A percentile compares a stretch with the other conserved stretches of the same genome.
Evolutionary conservation across 2,113 vertebrate species (phyloP).

Genomic region (Gila orcuttii): DNA sequence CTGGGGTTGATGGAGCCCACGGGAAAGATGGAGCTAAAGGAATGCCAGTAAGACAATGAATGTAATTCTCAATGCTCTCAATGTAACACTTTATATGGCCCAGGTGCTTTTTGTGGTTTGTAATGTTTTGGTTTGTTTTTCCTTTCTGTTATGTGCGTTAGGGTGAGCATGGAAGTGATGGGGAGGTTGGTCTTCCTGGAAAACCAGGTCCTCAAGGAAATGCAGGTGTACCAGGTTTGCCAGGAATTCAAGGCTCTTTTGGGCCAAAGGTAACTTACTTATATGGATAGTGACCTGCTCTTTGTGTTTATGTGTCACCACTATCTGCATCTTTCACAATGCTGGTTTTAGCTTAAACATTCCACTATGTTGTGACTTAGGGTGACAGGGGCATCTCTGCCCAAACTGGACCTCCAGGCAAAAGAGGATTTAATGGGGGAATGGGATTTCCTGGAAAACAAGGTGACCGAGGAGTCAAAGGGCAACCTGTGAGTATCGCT

Average conservation of each 20-base stretch:
- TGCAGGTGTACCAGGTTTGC: slow-evolving; percentile 83
- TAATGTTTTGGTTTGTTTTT: neutral
- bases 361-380: slow-evolving; percentile 66
- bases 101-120: neutral
- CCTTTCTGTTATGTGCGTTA: slow-evolving; percentile 60
- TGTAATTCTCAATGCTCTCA: neutral
- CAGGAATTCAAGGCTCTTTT: slow-evolving; percentile 88
- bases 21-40: slow-evolving; percentile 85
- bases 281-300: neutral
- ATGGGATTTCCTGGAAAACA: slow-evolving; percentile 84
- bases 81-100: neutral
- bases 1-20: slow-evolving; percentile 82
- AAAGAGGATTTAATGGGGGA: slow-evolving; percentile 82
- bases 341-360: neutral
- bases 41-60: slow-evolving; percentile 74
- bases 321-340: neutral
- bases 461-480: slow-evolving; percentile 85
- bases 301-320: neutral
- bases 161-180: slow-evolving; percentile 94
- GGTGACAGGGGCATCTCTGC: slow-evolving; percentile 89
- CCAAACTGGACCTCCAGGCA: slow-evolving; percentile 84
- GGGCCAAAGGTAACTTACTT: slow-evolving; percentile 85
- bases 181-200: slow-evolving; percentile 80
- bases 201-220: slow-evolving; percentile 82
- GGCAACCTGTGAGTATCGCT: slow-evolving; percentile 83